These are phyloP conservation scores for Poeciliopsis retropinna DNA, from an alignment of 2,113 vertebrate genomes.

Conservation along the genomic window DNA sequence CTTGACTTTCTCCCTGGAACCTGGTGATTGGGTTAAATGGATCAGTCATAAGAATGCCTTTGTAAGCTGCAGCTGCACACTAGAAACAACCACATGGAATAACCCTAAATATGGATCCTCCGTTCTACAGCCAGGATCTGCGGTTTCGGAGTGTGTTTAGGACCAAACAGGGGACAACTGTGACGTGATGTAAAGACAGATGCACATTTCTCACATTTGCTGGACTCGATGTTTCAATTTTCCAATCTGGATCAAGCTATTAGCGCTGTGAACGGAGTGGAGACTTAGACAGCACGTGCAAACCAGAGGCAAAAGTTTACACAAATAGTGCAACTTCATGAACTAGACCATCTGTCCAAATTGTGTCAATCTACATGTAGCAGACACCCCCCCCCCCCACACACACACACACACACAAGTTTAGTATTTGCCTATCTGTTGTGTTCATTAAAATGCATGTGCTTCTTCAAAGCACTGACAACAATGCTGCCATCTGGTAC, in stretches of 20 bases:
- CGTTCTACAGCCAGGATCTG: not conserved
- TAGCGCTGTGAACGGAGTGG: too few species aligned
- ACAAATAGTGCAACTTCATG: not conserved
- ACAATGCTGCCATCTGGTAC: conserved; percentile 82
- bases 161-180: not conserved
- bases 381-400: conserved; percentile 2
- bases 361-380: not conserved
- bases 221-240: not conserved
- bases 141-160: not conserved
- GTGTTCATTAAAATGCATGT: conserved; percentile 80
- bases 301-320: not conserved
- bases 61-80: not conserved
- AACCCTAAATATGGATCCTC: not conserved
- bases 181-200: not conserved
- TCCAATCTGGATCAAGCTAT: not conserved
- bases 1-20: not conserved
- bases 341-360: not conserved
- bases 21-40: not conserved
- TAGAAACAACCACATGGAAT: not conserved
- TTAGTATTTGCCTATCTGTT: conserved; percentile 49
- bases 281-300: too few species aligned
- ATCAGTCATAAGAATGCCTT: not conserved
- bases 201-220: not conserved
- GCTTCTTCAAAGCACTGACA: conserved; percentile 78
- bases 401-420: conserved; percentile 24